Percentiles rank a stretch among this genome's conserved stretches.
These are phyloP conservation scores for Scarus forsteni DNA, from an alignment of 2,797 vertebrate genomes.

Conservation along the genomic window DNA sequence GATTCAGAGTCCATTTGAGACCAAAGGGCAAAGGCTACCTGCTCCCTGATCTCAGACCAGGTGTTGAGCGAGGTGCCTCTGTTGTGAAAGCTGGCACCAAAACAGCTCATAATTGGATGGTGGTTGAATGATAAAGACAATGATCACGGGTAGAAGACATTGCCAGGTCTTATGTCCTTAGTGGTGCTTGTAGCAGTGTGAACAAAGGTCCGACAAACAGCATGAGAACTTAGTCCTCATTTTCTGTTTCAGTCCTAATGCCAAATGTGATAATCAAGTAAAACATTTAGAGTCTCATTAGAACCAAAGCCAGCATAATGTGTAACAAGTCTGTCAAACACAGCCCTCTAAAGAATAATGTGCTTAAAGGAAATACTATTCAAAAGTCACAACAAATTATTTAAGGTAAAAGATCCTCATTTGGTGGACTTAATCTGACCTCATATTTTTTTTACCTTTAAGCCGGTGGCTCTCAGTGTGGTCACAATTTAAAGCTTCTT, in stretches of 20 bases:
- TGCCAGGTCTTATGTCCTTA: conserved; percentile 25
- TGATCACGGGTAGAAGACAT: conserved; percentile 52
- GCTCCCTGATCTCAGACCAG: conserved; percentile 81
- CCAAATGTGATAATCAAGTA: neutral
- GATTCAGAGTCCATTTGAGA: conserved; percentile 71
- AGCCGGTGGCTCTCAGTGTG: too few relatives aligned
- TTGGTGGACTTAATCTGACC: too few relatives aligned
- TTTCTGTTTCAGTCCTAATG: neutral
- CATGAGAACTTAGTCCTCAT: neutral
- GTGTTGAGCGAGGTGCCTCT: conserved; percentile 77
- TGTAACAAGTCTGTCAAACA: neutral
- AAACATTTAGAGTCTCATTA: neutral
- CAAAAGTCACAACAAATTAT: too few relatives aligned
- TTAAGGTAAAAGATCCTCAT: too few relatives aligned
- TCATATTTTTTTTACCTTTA: too few relatives aligned
- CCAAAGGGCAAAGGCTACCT: conserved; percentile 67
- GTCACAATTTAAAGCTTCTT: too few relatives aligned
- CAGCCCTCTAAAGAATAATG: too few relatives aligned
- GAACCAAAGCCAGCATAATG: neutral
- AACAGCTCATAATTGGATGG: conserved; percentile 48
- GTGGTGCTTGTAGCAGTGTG: conserved; percentile 5
- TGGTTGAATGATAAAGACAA: conserved; percentile 32
- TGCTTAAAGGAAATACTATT: too few relatives aligned
- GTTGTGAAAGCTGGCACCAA: conserved; percentile 66
- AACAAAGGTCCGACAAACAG: neutral